Evolutionary conservation across 2,888 invertebrate genomes (phyloP), one percentile per base, ranked within the genome.

Genomic region (Aporophyla lueneburgensis): DNA sequence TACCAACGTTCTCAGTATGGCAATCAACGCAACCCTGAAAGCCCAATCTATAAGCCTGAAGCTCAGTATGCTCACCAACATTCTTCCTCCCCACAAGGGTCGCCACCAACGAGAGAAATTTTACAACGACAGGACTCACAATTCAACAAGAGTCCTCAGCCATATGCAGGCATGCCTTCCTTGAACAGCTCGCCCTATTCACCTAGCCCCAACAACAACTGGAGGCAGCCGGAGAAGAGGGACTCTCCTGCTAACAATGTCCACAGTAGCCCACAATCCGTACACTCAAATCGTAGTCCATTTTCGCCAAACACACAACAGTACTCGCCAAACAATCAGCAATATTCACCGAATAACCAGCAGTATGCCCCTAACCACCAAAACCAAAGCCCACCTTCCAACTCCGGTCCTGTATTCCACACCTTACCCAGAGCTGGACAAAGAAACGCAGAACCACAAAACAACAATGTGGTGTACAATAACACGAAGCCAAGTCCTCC

Each of bases 61-160:
- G 96, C 97, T 46, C 95, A 96, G 80, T 97, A 97, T 83, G 95
- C 95, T 75, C 89, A 94, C 76, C 95, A 95, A 79, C 92, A 94
- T 73, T 91, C 93, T 21, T 89, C 91, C n/a, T 94, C 96, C 27
- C 94, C 96, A 12, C 93, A 94, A 80, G 93, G 93, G 0, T 91
- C 93, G 5, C 94, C 96, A 19, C 95, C 93, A 12, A 96, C 94
- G 19, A 92, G 96, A 85, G 96, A 96, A 84, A 59, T 94, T 27
- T 88, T 97, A 76, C 94, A 94, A 86, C 92, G 96, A 69, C 97
- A 97, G 87, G 97, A 97, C 80, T 97, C 96, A 53, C 97, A 96
- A 87, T 97, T 96, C 75, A 97, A 97, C 85, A 96, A 96, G 80
- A 97, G 96, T 78, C 96, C 97, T 63, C 96, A 96, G 74, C 97